phyloP scores from a whole-genome alignment of 1,140 invertebrate genomes.

The Leptopilina boulardi region DNA sequence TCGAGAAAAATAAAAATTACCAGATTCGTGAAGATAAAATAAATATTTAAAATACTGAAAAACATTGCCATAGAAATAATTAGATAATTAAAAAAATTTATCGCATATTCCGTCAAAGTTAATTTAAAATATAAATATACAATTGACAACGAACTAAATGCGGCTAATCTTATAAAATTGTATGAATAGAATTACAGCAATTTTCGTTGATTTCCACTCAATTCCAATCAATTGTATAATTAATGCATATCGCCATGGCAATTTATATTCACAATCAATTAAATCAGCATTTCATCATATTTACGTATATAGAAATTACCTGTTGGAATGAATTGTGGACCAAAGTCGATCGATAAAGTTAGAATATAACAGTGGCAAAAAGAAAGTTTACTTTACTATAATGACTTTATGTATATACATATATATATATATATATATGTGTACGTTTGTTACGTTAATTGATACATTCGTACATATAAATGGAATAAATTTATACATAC shows the following conservation, averaged over 20 bases:
- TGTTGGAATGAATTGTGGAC: background rate
- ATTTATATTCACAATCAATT: constrained; percentile 23
- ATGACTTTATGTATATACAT: background rate
- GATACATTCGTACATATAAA: constrained; percentile 21
- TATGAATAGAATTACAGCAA: constrained; percentile 1
- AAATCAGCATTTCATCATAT: constrained; percentile 12
- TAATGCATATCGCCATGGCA: background rate
- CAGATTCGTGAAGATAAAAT: too few relatives aligned
- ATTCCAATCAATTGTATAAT: background rate
- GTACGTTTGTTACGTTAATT: constrained; percentile 17
- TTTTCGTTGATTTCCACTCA: background rate
- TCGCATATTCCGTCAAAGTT: too few relatives aligned
- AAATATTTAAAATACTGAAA: too few relatives aligned
- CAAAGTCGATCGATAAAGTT: background rate
- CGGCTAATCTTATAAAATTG: background rate
- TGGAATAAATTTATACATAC: background rate
- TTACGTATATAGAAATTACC: background rate
- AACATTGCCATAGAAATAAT: too few relatives aligned
- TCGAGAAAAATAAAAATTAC: too few relatives aligned
- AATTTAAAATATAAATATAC: too few relatives aligned
- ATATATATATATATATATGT: too few relatives aligned
- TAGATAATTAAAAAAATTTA: background rate
- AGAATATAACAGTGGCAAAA: background rate
- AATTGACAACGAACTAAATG: too few relatives aligned
- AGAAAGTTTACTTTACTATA: constrained; percentile 21